Percentiles rank a stretch among this genome's conserved stretches.
Evolutionary conservation across 2,113 vertebrate species (phyloP).

Genomic region (Zeus faber): DNA sequence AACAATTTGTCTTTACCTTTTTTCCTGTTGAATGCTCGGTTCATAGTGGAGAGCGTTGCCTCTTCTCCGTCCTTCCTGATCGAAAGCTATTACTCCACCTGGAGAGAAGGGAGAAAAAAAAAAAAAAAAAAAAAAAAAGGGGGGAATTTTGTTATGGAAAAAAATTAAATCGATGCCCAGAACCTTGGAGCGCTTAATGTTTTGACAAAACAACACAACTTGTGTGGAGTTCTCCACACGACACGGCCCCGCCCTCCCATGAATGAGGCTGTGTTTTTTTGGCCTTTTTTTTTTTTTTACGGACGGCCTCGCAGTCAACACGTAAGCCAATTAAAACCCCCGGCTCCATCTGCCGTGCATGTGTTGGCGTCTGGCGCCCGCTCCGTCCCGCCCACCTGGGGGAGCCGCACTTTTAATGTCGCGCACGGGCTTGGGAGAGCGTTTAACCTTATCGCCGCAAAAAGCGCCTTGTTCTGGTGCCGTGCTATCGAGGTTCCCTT

Average conservation of each 20-base stretch:
- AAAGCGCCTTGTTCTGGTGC: too few species aligned
- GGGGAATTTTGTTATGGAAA: constrained; percentile 21
- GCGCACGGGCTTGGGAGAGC: too few species aligned
- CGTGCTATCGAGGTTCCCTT: too few species aligned
- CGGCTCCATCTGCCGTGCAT: not conserved
- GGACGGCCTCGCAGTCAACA: constrained; percentile 12
- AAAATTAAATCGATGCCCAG: too few species aligned
- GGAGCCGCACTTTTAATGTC: too few species aligned
- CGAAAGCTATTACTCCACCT: constrained; percentile 66
- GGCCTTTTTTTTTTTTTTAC: too few species aligned
- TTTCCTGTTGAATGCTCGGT: constrained; percentile 90
- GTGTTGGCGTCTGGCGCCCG: constrained; percentile 22
- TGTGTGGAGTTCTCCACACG: too few species aligned
- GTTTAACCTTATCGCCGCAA: too few species aligned
- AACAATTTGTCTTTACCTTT: too few species aligned
- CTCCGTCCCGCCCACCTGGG: too few species aligned
- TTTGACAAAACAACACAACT: too few species aligned
- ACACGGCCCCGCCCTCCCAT: constrained; percentile 15
- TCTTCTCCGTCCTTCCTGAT: constrained; percentile 39
- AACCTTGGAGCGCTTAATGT: too few species aligned
- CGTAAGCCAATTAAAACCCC: constrained; percentile 8
- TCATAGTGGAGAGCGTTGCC: constrained; percentile 81
- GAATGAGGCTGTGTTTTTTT: constrained; percentile 23
- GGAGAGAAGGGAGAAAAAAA: constrained; percentile 13
- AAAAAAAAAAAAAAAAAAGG: constrained; percentile 35